phyloP scores from a whole-genome alignment of 2,113 vertebrate genomes.

The Percopsis transmontana region DNA sequence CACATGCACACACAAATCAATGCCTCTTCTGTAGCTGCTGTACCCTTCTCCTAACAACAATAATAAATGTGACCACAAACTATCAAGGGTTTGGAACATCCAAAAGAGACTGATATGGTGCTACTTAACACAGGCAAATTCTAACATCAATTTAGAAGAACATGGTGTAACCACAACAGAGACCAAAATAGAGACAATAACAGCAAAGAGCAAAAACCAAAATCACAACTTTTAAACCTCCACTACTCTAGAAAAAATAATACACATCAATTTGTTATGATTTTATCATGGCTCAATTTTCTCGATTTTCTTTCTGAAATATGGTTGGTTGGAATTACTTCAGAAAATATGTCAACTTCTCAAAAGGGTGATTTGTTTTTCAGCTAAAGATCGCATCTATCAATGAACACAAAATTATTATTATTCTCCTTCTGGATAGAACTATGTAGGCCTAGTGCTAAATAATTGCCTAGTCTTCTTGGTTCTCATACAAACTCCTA shows the following conservation, averaged over 20 bases:
- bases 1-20: too few species aligned
- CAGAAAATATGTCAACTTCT: constrained; percentile 64
- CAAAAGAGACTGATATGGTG: too few species aligned
- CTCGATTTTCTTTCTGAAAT: too few species aligned
- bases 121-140: too few species aligned
- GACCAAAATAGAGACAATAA: constrained; percentile 28
- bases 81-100: too few species aligned
- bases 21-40: too few species aligned
- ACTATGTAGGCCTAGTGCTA: too few species aligned
- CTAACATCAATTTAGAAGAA: too few species aligned
- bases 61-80: too few species aligned
- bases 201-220: constrained; percentile 23
- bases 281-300: too few species aligned
- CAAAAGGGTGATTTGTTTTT: not conserved
- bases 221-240: constrained; percentile 15
- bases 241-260: constrained; percentile 3
- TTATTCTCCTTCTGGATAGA: too few species aligned
- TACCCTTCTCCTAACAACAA: too few species aligned
- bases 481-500: not conserved
- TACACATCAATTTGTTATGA: constrained; percentile 20
- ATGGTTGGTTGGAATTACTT: constrained; percentile 23
- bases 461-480: not conserved
- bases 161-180: constrained; percentile 8
- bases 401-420: not conserved
- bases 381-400: not conserved